Base-by-base conservation (phyloP, 2,113 vertebrate genomes). In the Ivindomyrus marchei region DNA sequence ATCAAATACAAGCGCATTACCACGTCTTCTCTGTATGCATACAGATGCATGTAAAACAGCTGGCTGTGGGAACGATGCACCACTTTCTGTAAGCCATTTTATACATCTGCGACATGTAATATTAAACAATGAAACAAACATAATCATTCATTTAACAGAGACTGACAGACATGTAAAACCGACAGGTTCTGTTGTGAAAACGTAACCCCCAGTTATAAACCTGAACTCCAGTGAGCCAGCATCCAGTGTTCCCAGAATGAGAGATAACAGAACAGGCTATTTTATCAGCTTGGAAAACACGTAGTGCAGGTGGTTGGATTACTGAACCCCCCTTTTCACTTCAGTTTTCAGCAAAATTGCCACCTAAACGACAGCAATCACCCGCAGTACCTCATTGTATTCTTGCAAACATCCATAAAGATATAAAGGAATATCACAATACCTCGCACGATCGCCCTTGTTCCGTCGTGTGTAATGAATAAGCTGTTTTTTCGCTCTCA, bases 381-480 rank as follows among this genome's bases (percentile, higher is more conserved):
- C 83, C 19, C 83, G 39, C 45, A 47, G 17, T n/a, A 4, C 31
- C 45, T 24, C 45, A 36, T 47, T 21, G 19, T 24, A 10, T 46
- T 85, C 19, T 39, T 9, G 36, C 45, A 85, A 47, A 85, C 39
- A n/a, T 10, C 39, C 39, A n/a, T 42, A n/a, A 46, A 47, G 39
- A 87, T 27, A 85, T 31, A 45, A 52, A 58, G 77, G 36, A 50
- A 46, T 24, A 89, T 46, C 36, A 85, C 70, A 42, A 49, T 89
- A 89, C 89, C 89, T 58, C 3, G 77, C 52, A 62, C 77, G 42
- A 47, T 62, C 27, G 80, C 39, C 36, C 36, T 89, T 27, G 89
- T 39, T 89, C 89, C 89, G 77, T n/a, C 42, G 50, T 42, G 39
- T 62, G 77, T 27, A 85, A 89, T 46, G 89, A 89, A 89, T 62